Evolutionary conservation across 2,888 invertebrate genomes (phyloP).

Genomic region (Tetramorium bicarinatum): DNA sequence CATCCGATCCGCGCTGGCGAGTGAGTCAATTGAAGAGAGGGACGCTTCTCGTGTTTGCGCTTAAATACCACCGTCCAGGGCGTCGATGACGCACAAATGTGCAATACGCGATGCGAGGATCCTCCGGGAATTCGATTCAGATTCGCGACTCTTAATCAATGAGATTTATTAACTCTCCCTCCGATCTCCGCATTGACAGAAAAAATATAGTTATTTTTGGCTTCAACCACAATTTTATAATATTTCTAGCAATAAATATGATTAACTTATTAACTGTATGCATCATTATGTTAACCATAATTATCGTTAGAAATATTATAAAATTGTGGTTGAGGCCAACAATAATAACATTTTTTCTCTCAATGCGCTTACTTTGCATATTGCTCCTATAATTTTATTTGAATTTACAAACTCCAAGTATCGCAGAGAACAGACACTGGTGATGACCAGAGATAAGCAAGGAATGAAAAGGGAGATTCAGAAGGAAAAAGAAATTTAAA

Average conservation of each 20-base stretch:
- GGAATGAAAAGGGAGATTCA: not conserved
- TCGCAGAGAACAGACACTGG: not conserved
- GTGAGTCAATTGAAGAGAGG: conserved; percentile 14
- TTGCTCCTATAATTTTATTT: not conserved
- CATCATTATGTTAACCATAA: no score
- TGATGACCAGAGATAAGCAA: not conserved
- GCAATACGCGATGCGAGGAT: conserved; percentile 9
- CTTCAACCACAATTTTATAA: no score
- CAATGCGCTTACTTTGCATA: not conserved
- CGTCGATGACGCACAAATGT: conserved; percentile 18
- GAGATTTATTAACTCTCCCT: not conserved
- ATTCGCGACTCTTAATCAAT: not conserved
- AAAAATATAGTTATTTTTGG: no score
- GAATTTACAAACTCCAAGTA: not conserved
- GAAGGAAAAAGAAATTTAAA: not conserved
- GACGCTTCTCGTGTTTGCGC: not conserved
- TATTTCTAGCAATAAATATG: no score
- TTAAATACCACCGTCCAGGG: not conserved
- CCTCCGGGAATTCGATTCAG: not conserved
- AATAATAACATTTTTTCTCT: no score
- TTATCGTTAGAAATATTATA: no score
- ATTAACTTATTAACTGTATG: no score
- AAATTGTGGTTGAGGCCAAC: no score
- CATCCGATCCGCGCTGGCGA: conserved; percentile 5
- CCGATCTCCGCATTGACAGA: not conserved